Evolutionary conservation across 2,113 vertebrate species (phyloP), one percentile per base, ranked within the genome.

Genomic region (Emydura subglobosa): DNA sequence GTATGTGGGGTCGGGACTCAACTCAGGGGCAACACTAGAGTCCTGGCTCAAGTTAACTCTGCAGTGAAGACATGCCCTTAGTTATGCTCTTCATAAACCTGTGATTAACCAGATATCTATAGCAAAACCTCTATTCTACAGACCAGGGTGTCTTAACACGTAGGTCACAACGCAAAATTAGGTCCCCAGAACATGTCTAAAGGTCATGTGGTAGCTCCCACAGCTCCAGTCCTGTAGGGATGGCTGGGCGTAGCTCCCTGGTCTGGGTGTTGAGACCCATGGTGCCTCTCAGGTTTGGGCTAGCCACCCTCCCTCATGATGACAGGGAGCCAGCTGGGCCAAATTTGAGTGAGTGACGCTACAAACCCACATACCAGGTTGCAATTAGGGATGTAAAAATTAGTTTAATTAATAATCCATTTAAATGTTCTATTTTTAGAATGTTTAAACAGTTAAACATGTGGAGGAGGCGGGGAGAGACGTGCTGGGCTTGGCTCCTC

Each of bases 61-160:
- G 65, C 31, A n/a, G 65, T 22, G 65, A 72, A 21, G 9, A 74
- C 68, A 74, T 24, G 22, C 39, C 13, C 47, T 44, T 42, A 88
- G 39, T 78, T 88, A 65, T 10, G 91, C 21, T 9, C 7, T 83
- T 87, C 59, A 87, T 55, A 42, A 86, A 1, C 2, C 81, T 65
- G 50, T 65, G 79, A 76, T 51, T 93, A 87, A 51, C 54, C 50
- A 29, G 0, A 50, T 54, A 47, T 4, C 81, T 34, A 57, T 50
- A 57, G 27, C 14, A 5, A 92, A 65, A 0, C 0, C 16, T 61
- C 39, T 39, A 5, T 78, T 76, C 68, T 34, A 65, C 59, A 65
- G 31, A 6, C 59, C 59, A 34, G 31, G 31, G 14, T 65, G 31
- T 65, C 59, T 65, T 29, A 65, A 34, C 31, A 65, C 14, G 17